Conservation (phyloP, 2,797 vertebrate species). For the Xenopus petersii region DNA sequence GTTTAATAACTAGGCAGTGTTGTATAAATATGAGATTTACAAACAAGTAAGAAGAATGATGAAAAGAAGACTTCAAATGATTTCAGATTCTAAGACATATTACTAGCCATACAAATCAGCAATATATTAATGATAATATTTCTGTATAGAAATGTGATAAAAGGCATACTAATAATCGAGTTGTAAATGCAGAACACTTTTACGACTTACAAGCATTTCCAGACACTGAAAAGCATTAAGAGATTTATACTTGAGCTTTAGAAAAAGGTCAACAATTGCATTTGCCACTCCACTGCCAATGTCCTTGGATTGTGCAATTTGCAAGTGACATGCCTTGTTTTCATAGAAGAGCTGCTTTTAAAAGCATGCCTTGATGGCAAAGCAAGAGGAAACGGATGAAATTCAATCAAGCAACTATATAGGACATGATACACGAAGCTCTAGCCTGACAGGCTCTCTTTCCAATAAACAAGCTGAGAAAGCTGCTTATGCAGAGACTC, state of each 20-base stretch:
- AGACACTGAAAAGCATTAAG: conserved; percentile 53
- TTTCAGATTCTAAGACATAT: no score
- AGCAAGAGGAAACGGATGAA: conserved; percentile 63
- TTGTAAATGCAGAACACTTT: conserved; percentile 48
- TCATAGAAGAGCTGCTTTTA: conserved; percentile 56
- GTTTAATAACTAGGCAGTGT: no score
- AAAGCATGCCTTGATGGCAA: conserved; percentile 55
- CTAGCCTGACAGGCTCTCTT: conserved; percentile 56
- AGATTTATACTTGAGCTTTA: conserved; percentile 60
- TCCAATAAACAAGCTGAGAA: conserved; percentile 58
- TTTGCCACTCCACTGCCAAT: conserved; percentile 50
- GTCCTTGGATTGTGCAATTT: conserved; percentile 55
- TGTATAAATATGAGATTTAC: no score
- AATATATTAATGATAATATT: conserved; percentile 30
- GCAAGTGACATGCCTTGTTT: conserved; percentile 53
- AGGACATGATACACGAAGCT: conserved; percentile 61
- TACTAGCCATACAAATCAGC: not conserved
- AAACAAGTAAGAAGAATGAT: not conserved
- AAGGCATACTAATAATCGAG: conserved; percentile 42
- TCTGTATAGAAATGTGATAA: conserved; percentile 45
- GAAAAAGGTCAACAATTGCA: conserved; percentile 59
- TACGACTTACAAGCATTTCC: conserved; percentile 32
- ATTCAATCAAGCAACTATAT: conserved; percentile 67
- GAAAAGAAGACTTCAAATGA: conserved; percentile 6
- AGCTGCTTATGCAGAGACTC: conserved; percentile 54